Evolutionary conservation across 1,140 invertebrate genomes (phyloP).

Genomic region (Anastrepha obliqua): DNA sequence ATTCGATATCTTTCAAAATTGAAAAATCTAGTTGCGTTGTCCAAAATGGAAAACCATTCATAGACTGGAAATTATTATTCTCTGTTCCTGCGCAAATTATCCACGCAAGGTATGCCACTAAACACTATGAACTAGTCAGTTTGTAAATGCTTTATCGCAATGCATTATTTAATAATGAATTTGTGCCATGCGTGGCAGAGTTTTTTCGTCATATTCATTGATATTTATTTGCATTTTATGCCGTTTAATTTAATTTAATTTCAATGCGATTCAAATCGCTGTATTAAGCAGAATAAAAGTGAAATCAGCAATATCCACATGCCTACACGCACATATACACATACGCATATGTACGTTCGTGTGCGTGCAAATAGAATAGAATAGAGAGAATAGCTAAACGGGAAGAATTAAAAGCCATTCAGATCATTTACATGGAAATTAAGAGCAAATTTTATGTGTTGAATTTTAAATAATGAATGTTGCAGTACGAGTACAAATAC

Average conservation of each 20-base stretch:
- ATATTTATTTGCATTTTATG: slow-evolving; percentile 9
- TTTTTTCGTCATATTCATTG: too few relatives aligned
- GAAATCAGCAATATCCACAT: background rate
- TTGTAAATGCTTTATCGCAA: too few relatives aligned
- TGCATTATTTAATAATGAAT: too few relatives aligned
- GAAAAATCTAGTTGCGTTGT: too few relatives aligned
- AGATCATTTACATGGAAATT: slow-evolving; percentile 33
- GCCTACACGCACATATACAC: too few relatives aligned
- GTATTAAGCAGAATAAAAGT: slow-evolving; percentile 7
- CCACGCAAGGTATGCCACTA: too few relatives aligned
- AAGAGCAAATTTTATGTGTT: slow-evolving; percentile 26
- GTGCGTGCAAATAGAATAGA: background rate
- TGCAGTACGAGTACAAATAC: background rate
- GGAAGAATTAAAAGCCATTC: background rate
- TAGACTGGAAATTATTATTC: too few relatives aligned
- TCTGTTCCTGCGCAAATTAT: too few relatives aligned
- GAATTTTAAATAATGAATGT: slow-evolving; percentile 21
- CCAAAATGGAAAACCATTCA: too few relatives aligned
- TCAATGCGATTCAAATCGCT: background rate
- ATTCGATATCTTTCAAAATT: too few relatives aligned
- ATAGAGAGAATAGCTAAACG: background rate
- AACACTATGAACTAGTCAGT: too few relatives aligned
- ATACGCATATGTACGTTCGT: background rate
- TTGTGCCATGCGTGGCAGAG: too few relatives aligned
- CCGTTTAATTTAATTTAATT: background rate